Evolutionary conservation across 2,797 vertebrate species (phyloP).

Genomic region (Tenualosa thibaudeaui): DNA sequence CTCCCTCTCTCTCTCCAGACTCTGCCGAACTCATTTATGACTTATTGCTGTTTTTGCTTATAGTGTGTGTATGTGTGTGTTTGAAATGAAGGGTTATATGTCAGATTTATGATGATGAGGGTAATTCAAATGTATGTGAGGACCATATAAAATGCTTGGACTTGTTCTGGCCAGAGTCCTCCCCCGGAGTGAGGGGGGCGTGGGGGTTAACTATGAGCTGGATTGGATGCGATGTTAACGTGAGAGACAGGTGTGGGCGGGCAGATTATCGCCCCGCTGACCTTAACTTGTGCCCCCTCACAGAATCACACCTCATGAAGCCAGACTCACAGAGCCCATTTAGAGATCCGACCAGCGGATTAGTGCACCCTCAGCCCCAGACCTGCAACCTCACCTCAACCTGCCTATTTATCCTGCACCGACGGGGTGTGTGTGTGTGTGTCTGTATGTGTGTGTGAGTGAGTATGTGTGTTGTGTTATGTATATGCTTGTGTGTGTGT

Average conservation of each 20-base stretch:
- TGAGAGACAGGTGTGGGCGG: background rate
- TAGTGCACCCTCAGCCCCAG: background rate
- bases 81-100: background rate
- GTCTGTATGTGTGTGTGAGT: background rate
- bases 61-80: background rate
- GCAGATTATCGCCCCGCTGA: conserved; percentile 1
- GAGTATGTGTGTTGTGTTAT: background rate
- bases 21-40: background rate
- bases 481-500: no score
- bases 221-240: background rate
- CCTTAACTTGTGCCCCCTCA: background rate
- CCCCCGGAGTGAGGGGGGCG: background rate
- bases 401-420: conserved; percentile 32
- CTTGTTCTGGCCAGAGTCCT: background rate
- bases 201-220: background rate
- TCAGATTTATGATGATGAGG: background rate
- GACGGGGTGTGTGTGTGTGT: background rate
- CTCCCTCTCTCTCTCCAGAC: background rate
- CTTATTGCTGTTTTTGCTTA: background rate
- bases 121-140: background rate
- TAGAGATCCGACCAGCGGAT: background rate
- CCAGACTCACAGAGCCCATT: background rate
- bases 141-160: background rate
- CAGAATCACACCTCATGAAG: conserved; percentile 10
- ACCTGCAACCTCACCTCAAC: conserved; percentile 22